Evolutionary conservation across 2,797 vertebrate genomes (phyloP).

Genomic region (Notamacropus eugenii): DNA sequence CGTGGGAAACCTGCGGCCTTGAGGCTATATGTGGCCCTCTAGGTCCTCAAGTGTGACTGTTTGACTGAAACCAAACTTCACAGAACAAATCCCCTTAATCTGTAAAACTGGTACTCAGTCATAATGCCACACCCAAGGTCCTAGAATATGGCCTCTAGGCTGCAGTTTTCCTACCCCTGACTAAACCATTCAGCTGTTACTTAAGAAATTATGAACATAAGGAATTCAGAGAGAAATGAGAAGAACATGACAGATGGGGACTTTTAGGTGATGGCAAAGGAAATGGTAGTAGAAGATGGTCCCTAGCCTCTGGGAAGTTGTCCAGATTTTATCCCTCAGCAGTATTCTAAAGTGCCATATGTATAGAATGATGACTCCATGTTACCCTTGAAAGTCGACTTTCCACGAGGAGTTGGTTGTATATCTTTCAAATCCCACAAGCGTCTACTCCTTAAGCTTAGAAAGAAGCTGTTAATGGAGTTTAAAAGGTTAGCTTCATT

Average conservation of each 20-base stretch:
- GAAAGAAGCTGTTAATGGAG: conserved; percentile 75
- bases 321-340: conserved; percentile 33
- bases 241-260: background rate
- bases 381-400: conserved; percentile 63
- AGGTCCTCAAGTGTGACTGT: too few relatives aligned
- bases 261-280: background rate
- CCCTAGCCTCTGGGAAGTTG: background rate
- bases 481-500: conserved; percentile 78
- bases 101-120: too few relatives aligned
- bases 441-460: conserved; percentile 61
- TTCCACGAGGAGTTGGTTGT: conserved; percentile 42
- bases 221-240: background rate
- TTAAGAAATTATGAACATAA: background rate
- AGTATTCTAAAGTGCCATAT: conserved; percentile 38
- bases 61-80: too few relatives aligned
- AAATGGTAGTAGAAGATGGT: background rate
- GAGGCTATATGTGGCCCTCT: too few relatives aligned
- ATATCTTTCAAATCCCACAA: conserved; percentile 61
- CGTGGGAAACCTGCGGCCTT: too few relatives aligned
- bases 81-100: too few relatives aligned
- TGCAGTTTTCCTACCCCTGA: too few relatives aligned
- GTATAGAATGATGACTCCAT: conserved; percentile 40
- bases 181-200: background rate
- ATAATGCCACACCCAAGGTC: too few relatives aligned
- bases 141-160: too few relatives aligned